Evolutionary conservation across 2,888 invertebrate genomes (phyloP).

Genomic region (Malthinus seriepunctatus): DNA sequence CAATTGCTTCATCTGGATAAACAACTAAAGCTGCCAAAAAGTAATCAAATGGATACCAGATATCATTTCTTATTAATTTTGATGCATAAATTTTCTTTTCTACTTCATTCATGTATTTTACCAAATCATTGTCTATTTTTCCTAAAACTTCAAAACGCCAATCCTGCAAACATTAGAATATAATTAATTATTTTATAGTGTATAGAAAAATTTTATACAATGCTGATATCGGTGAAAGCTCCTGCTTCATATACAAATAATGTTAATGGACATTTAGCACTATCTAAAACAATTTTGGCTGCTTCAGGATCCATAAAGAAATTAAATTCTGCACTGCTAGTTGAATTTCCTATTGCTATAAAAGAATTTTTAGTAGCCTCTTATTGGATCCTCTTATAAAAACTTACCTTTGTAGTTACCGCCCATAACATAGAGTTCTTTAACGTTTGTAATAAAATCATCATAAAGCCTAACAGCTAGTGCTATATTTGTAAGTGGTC

Average conservation of each 20-base stretch:
- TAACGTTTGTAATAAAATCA: constrained; percentile 64
- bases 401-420: constrained; percentile 65
- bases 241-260: constrained; percentile 75
- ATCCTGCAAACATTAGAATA: constrained; percentile 49
- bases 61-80: constrained; percentile 9
- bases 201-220: constrained; percentile 43
- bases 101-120: constrained; percentile 58
- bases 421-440: constrained; percentile 76
- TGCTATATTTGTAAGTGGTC: constrained; percentile 80
- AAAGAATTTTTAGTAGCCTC: too few relatives aligned
- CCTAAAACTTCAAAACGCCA: constrained; percentile 60
- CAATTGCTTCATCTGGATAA: constrained; percentile 47
- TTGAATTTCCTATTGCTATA: constrained; percentile 63
- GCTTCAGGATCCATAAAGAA: constrained; percentile 79
- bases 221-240: constrained; percentile 43
- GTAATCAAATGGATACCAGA: constrained; percentile 58
- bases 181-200: background rate
- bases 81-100: constrained; percentile 48
- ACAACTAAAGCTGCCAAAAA: constrained; percentile 57
- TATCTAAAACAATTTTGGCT: constrained; percentile 68
- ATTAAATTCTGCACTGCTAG: constrained; percentile 74
- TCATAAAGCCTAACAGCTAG: constrained; percentile 71
- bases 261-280: constrained; percentile 60
- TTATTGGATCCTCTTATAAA: background rate
- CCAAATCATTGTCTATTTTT: constrained; percentile 46